A percentile compares a stretch with the other conserved stretches of the same genome.
phyloP scores from a whole-genome alignment of 2,797 vertebrate genomes.

The Pipistrellus kuhlii region DNA sequence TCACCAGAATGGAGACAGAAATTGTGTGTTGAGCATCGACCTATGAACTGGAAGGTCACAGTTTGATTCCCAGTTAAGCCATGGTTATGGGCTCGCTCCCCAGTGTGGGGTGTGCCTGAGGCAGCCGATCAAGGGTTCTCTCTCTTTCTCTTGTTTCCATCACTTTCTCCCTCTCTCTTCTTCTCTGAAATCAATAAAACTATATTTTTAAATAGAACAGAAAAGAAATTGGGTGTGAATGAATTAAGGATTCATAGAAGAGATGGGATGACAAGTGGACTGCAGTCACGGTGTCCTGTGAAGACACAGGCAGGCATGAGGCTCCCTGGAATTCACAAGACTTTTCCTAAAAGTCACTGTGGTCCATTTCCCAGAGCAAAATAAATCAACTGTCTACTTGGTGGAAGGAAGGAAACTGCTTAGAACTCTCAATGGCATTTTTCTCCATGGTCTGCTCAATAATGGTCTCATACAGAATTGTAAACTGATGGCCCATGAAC shows the following conservation, averaged over 20 bases:
- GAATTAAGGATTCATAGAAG: background rate
- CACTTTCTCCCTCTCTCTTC: no score
- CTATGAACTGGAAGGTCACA: no score
- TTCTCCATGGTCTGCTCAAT: background rate
- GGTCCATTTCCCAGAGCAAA: constrained; percentile 17
- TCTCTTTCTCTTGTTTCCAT: no score
- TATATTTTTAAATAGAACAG: no score
- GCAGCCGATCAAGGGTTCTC: no score
- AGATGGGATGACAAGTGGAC: background rate
- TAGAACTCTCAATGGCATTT: background rate
- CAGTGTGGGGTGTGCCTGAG: no score
- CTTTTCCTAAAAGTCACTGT: background rate
- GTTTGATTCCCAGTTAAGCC: no score
- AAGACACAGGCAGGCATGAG: background rate
- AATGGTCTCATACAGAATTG: background rate
- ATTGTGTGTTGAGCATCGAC: background rate
- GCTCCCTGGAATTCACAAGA: background rate
- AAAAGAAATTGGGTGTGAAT: background rate
- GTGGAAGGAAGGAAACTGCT: constrained; percentile 17
- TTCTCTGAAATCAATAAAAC: no score
- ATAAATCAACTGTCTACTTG: background rate
- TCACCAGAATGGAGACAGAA: background rate
- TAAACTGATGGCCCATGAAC: background rate
- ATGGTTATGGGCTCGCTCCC: no score
- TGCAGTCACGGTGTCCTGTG: background rate